Evolutionary conservation across 2,113 vertebrate genomes (phyloP), one percentile per base, ranked within the genome.

Genomic region (Herpetotheres cachinnans): DNA sequence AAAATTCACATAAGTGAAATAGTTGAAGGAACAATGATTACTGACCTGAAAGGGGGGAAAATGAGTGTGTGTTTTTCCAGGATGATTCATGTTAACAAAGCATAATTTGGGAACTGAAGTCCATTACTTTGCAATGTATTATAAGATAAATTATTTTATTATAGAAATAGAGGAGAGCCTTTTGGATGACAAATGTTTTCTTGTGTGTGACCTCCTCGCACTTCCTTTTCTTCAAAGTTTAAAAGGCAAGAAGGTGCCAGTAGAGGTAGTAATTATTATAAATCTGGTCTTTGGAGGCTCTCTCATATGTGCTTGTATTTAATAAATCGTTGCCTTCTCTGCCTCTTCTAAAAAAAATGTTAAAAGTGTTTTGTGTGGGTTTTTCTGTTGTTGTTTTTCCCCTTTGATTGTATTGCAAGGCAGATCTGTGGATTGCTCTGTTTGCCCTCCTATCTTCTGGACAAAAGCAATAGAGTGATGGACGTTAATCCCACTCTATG

Each of bases 191-290:
- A 78, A 70, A 82, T 81, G 77, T 67, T 84, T 88, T 95, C 82
- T 76, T 67, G 66, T 82, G 26, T 8, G 1, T 94, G 96, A 97
- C 95, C 94, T 96, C 94, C 88, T 92, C 74, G 44, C 40, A 65
- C n/a, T 91, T 83, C 44, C n/a, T 77, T 87, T 92, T 61, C 81
- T 69, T 85, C 44, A 76, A 73, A 52, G 83, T 56, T 54, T 95
- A 79, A 93, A 90, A 91, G 38, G 67, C 82, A 96, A 77, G 67
- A 89, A 71, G 55, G 70, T 96, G 55, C 58, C 49, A 82, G 79
- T 32, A 84, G 46, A 73, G 9, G 61, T 76, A 78, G 58, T 74
- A 89, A 89, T 96, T 97, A 93, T 94, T 92, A 94, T 87, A 82
- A 91, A 89, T 94, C 67, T 89, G 18, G 32, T 63, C 27, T 94